Percentiles rank a stretch among this genome's conserved stretches.
Evolutionary conservation across 2,113 vertebrate species (phyloP).

Genomic region (Campylomormyrus tamandua): DNA sequence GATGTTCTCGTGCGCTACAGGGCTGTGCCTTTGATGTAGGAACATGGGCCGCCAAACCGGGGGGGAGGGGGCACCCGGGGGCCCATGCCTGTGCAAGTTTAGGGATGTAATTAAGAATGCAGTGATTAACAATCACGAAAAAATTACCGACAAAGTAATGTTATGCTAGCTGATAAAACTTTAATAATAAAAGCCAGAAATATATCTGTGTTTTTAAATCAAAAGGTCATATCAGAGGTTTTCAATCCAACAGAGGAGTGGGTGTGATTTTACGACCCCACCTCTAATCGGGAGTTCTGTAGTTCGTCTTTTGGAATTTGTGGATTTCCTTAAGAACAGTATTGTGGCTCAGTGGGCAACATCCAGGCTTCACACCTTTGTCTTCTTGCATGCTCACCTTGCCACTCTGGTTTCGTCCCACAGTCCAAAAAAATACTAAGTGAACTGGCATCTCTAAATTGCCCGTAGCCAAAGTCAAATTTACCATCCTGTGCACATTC

Average conservation of each 20-base stretch:
- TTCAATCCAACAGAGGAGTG: not conserved
- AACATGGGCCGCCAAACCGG: not conserved
- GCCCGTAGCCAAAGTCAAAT: not conserved
- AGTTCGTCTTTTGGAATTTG: not conserved
- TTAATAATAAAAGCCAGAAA: not conserved
- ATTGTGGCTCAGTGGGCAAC: not conserved
- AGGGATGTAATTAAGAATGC: not conserved
- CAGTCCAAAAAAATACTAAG: not conserved
- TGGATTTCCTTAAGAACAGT: not conserved
- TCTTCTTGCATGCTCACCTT: not conserved
- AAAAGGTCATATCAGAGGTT: not conserved
- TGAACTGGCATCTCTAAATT: not conserved
- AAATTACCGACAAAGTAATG: not conserved
- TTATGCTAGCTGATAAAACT: not conserved
- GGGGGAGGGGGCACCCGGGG: not conserved
- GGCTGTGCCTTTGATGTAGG: not conserved
- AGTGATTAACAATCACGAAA: not conserved
- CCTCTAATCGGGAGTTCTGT: not conserved
- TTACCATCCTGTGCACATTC: not conserved
- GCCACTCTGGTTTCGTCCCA: not conserved
- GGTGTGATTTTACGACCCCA: not conserved
- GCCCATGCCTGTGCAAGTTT: not conserved
- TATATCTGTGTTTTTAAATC: not conserved
- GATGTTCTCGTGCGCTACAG: not conserved
- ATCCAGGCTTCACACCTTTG: not conserved